A percentile compares a stretch with the other conserved stretches of the same genome.
phyloP scores from a whole-genome alignment of 2,113 vertebrate genomes.

The Columba janthina region DNA sequence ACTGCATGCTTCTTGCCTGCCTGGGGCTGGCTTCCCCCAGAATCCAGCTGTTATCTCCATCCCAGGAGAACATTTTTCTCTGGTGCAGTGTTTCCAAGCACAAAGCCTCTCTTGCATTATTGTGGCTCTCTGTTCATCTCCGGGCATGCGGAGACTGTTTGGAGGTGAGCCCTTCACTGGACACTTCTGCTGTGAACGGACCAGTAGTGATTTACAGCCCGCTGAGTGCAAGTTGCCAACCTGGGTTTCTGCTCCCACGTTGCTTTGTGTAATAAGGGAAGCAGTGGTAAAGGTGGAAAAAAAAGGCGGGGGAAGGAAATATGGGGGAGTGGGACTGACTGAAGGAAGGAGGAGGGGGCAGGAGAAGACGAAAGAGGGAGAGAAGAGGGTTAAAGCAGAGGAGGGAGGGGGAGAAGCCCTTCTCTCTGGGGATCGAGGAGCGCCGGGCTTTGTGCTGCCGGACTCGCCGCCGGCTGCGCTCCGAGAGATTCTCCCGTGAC shows the following conservation, averaged over 20 bases:
- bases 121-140: not conserved
- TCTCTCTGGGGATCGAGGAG: conserved; percentile 14
- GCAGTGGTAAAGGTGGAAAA: not conserved
- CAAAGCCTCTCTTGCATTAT: not conserved
- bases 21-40: not conserved
- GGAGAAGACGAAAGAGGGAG: not conserved
- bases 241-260: not conserved
- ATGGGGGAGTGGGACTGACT: not conserved
- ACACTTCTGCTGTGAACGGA: not conserved
- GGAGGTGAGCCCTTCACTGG: not conserved
- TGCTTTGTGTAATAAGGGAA: not conserved
- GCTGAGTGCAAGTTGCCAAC: not conserved
- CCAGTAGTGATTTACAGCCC: not conserved
- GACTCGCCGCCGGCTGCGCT: conserved; percentile 39
- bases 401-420: not conserved
- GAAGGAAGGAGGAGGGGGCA: not conserved
- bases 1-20: not conserved
- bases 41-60: not conserved
- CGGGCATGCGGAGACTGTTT: rapidly evolving
- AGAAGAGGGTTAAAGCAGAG: not conserved
- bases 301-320: not conserved
- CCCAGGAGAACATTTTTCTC: not conserved
- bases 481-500: conserved; percentile 69
- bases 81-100: not conserved
- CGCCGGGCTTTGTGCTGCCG: conserved; percentile 70